Evolutionary conservation across 2,797 vertebrate species (phyloP).

Genomic region (Martes flavigula): DNA sequence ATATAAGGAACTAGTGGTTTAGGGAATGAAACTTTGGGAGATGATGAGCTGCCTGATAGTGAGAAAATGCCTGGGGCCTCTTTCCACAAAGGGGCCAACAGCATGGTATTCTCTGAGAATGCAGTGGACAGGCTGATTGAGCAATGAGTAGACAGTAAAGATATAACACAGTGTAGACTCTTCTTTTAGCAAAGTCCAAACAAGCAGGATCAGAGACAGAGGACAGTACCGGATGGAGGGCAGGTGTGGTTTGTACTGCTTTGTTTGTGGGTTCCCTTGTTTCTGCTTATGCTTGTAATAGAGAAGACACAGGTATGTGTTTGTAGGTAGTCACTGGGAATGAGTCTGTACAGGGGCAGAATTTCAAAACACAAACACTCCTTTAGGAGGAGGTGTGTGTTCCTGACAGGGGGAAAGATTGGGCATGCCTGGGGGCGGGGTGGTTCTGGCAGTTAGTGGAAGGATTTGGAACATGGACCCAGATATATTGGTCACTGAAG

Average conservation of each 20-base stretch:
- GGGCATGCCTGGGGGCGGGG: accelerated
- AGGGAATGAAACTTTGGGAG: not conserved
- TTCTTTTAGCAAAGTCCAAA: not conserved
- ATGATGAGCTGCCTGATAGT: not conserved
- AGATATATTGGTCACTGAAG: not conserved
- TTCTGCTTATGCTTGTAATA: not conserved
- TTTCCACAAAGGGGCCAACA: not conserved
- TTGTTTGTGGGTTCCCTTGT: not conserved
- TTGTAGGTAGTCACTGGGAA: not conserved
- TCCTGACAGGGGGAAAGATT: not conserved
- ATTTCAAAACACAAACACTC: not conserved
- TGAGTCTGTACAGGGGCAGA: not conserved
- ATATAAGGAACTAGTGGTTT: not conserved
- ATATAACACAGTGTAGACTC: not conserved
- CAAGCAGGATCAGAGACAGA: not conserved
- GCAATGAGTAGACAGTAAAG: not conserved
- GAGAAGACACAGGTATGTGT: not conserved
- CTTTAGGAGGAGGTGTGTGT: not conserved
- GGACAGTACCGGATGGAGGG: not conserved
- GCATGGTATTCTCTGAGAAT: not conserved
- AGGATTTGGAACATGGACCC: not conserved
- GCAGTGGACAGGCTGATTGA: not conserved
- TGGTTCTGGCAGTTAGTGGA: not conserved
- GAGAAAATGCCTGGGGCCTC: not conserved
- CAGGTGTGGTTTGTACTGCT: not conserved